These are phyloP conservation scores for Triplophysa dalaica DNA, from an alignment of 2,113 vertebrate genomes.

Conservation along the genomic window DNA sequence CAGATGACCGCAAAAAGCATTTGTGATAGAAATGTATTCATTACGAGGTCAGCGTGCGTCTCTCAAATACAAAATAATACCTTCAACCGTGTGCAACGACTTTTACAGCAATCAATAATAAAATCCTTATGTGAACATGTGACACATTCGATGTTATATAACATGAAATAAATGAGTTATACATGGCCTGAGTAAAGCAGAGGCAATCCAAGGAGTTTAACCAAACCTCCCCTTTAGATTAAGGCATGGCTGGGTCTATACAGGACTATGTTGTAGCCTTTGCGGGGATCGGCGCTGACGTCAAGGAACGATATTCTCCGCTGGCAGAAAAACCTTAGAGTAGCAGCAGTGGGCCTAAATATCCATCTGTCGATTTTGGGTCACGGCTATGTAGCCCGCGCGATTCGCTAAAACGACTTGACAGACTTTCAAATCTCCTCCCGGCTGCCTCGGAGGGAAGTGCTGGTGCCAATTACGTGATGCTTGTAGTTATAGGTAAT, in stretches of 20 bases:
- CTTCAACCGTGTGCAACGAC: constrained; percentile 5
- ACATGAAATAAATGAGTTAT: constrained; percentile 19
- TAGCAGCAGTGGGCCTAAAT: constrained; percentile 33
- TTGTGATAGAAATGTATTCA: constrained; percentile 32
- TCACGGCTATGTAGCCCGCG: background rate
- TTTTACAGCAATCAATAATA: background rate
- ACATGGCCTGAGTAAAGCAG: constrained; percentile 27
- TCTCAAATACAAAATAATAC: constrained; percentile 19
- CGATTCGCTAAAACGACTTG: constrained; percentile 26
- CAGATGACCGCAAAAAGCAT: constrained; percentile 6
- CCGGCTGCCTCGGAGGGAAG: constrained; percentile 20
- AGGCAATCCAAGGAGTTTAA: constrained; percentile 12
- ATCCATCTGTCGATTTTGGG: constrained; percentile 28
- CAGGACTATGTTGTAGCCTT: background rate
- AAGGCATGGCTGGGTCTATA: constrained; percentile 35
- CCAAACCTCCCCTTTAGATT: constrained; percentile 13
- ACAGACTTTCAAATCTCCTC: constrained; percentile 16
- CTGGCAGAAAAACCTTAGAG: constrained; percentile 31
- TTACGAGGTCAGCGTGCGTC: constrained; percentile 32
- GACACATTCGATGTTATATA: background rate
- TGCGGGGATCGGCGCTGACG: background rate
- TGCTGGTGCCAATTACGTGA: constrained; percentile 11
- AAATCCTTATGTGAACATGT: background rate
- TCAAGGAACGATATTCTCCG: constrained; percentile 13
- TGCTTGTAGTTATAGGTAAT: background rate